Evolutionary conservation across 2,888 invertebrate species (phyloP).

Genomic region (Parochlus steinenii): DNA sequence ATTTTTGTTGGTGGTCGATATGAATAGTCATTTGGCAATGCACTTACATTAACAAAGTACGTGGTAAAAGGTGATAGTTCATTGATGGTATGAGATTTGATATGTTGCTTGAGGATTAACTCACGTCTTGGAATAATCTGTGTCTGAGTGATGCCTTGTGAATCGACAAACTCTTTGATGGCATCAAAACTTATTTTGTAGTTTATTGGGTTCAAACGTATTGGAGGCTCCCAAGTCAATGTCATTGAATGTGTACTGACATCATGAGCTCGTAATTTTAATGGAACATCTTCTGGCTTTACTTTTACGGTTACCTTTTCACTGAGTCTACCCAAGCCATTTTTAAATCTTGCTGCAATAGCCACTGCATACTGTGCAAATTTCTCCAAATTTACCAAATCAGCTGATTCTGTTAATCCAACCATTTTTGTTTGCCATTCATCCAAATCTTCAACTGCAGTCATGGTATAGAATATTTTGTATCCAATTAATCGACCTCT

Average conservation of each 20-base stretch:
- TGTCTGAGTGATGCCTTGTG: conserved; percentile 80
- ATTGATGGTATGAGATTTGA: conserved; percentile 60
- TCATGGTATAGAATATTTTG: conserved; percentile 83
- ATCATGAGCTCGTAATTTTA: conserved; percentile 73
- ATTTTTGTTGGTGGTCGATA: conserved; percentile 85
- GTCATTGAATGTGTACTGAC: conserved; percentile 90
- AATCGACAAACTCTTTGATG: conserved; percentile 85
- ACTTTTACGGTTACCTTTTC: conserved; percentile 81
- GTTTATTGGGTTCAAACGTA: conserved; percentile 71
- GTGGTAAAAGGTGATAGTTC: conserved; percentile 87
- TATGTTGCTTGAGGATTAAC: conserved; percentile 53
- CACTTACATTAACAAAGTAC: conserved; percentile 85
- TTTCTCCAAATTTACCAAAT: conserved; percentile 75
- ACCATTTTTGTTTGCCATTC: conserved; percentile 80
- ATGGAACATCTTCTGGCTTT: conserved; percentile 83
- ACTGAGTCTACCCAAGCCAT: conserved; percentile 69
- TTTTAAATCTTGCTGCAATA: conserved; percentile 69
- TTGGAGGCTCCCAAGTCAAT: conserved; percentile 77
- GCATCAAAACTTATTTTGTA: conserved; percentile 87
- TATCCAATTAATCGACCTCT: conserved; percentile 71
- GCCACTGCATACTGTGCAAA: conserved; percentile 83
- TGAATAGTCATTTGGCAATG: conserved; percentile 65
- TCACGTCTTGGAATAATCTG: conserved; percentile 60
- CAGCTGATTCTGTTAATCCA: conserved; percentile 75
- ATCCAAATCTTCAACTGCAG: conserved; percentile 81